Conservation (phyloP, 2,888 invertebrate genomes). For the Crocallis elinguaria region DNA sequence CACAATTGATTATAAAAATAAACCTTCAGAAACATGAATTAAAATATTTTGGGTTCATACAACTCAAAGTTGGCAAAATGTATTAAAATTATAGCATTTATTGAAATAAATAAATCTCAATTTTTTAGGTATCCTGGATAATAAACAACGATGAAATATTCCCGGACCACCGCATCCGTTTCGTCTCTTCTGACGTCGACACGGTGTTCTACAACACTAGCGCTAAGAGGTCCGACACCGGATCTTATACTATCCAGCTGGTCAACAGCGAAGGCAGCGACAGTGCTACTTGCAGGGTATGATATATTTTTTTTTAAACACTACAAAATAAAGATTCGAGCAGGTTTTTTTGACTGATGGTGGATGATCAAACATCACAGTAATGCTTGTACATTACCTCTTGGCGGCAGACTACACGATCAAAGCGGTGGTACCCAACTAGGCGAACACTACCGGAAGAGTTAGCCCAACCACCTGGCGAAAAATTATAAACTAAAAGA, state of each 20-base stretch:
- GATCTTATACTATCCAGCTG: constrained; percentile 96
- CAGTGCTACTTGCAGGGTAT: constrained; percentile 94
- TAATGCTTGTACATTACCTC: no score
- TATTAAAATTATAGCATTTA: neutral
- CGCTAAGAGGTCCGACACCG: constrained; percentile 96
- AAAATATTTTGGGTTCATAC: no score
- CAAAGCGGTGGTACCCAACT: no score
- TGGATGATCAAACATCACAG: no score
- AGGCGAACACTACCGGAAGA: no score
- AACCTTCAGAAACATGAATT: neutral
- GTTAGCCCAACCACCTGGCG: no score
- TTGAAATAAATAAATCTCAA: neutral
- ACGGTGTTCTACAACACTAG: constrained; percentile 94
- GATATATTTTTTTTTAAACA: constrained; percentile 32
- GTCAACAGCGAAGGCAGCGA: constrained; percentile 96
- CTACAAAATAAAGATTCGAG: neutral
- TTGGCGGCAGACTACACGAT: no score
- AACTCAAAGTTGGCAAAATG: no score
- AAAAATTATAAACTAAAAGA: no score
- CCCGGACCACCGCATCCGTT: constrained; percentile 92
- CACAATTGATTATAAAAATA: no score
- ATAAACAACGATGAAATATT: constrained; percentile 94
- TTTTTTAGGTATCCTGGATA: constrained; percentile 88
- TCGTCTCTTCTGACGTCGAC: constrained; percentile 91
- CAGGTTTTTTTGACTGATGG: neutral